Percentiles rank a stretch among this genome's conserved stretches.
Conservation (phyloP, 2,113 vertebrate species). For the Hippocampus mohnikei region DNA sequence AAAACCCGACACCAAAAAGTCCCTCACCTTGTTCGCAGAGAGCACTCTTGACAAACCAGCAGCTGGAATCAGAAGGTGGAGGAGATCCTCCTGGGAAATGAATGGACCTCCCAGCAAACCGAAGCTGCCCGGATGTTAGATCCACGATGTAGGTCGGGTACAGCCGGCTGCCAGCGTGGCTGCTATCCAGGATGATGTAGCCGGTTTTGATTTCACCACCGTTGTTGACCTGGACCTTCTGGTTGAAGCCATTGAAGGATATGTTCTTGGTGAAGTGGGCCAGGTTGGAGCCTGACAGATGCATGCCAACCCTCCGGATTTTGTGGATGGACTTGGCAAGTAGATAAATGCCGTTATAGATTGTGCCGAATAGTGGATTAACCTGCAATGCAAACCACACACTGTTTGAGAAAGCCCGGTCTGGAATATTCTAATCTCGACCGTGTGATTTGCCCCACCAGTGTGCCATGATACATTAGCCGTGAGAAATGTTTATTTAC, state of each 20-base stretch:
- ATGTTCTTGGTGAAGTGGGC: constrained; percentile 73
- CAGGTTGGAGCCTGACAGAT: constrained; percentile 68
- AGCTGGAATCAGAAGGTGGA: constrained; percentile 76
- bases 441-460: no score
- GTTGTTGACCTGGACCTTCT: constrained; percentile 71
- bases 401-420: neutral
- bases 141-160: constrained; percentile 78
- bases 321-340: constrained; percentile 78
- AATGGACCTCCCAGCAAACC: constrained; percentile 68
- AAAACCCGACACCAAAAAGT: neutral
- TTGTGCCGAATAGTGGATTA: constrained; percentile 87
- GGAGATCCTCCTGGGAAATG: constrained; percentile 77
- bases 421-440: neutral
- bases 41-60: constrained; percentile 81
- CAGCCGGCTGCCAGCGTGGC: constrained; percentile 71
- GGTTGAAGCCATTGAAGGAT: constrained; percentile 82
- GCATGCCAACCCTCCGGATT: constrained; percentile 59
- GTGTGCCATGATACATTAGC: neutral
- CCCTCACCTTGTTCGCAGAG: constrained; percentile 81
- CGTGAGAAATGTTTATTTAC: neutral
- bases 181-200: constrained; percentile 82
- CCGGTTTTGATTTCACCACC: constrained; percentile 71
- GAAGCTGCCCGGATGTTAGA: constrained; percentile 58
- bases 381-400: constrained; percentile 67
- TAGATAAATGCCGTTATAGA: constrained; percentile 85